These are phyloP conservation scores for Drosophila nebulosa DNA, from an alignment of 1,140 invertebrate species.

Conservation along the genomic window DNA sequence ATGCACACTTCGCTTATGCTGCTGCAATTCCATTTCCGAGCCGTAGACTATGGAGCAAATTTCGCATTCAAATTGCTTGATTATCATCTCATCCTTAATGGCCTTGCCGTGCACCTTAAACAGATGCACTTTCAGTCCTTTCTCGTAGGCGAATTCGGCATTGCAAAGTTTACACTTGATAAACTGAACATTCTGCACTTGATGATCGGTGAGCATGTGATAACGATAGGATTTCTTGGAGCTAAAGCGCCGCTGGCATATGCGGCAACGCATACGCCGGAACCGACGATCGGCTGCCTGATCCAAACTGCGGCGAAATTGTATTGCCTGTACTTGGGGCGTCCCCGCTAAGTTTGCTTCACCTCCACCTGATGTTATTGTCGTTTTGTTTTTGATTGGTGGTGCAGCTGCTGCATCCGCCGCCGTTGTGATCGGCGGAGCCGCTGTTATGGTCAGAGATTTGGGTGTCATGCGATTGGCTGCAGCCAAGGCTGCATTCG, in stretches of 20 bases:
- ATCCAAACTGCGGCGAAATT: constrained; percentile 63
- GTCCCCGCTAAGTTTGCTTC: not conserved
- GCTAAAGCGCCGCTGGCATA: constrained; percentile 76
- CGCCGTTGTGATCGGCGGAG: constrained; percentile 30
- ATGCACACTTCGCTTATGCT: constrained; percentile 66
- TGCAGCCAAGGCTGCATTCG: constrained; percentile 54
- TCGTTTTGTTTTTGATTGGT: not conserved
- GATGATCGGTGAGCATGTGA: constrained; percentile 80
- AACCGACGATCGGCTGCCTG: constrained; percentile 76
- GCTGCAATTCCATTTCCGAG: constrained; percentile 61
- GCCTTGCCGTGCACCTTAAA: constrained; percentile 76
- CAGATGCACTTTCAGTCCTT: constrained; percentile 79
- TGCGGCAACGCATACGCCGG: constrained; percentile 77
- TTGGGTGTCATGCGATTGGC: constrained; percentile 71
- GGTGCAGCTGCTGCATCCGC: not conserved
- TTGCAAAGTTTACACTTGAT: constrained; percentile 80
- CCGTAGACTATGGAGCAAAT: constrained; percentile 78
- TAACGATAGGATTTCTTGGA: constrained; percentile 79
- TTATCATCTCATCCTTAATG: constrained; percentile 73
- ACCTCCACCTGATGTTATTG: not conserved
- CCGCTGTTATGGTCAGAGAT: constrained; percentile 65
- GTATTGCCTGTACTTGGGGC: constrained; percentile 60
- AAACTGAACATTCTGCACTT: constrained; percentile 79
- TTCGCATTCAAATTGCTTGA: constrained; percentile 79
- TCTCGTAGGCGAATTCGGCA: constrained; percentile 79